Conservation (phyloP, 2,113 vertebrate genomes). For the Corynorhinus townsendii region DNA sequence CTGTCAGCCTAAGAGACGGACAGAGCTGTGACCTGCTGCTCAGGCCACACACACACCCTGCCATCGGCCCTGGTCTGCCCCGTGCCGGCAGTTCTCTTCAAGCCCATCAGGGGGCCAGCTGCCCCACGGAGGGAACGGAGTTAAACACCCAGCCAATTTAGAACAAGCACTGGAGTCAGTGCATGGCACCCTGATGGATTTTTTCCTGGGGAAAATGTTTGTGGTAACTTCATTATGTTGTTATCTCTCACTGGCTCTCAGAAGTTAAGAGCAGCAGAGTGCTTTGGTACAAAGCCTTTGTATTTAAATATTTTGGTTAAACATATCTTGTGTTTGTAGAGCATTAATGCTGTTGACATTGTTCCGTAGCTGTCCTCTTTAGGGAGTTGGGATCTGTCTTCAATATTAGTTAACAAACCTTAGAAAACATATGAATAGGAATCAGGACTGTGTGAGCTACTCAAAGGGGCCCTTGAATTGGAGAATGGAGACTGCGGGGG, state of each 20-base stretch:
- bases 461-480: not conserved
- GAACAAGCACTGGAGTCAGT: not conserved
- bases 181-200: not conserved
- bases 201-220: constrained; percentile 2
- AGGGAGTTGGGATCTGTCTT: constrained; percentile 56
- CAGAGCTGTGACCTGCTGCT: not conserved
- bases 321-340: constrained; percentile 63
- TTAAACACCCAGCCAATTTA: constrained; percentile 21
- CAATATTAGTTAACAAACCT: constrained; percentile 55
- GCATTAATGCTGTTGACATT: constrained; percentile 66
- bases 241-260: not conserved
- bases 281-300: constrained; percentile 43
- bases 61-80: rapidly evolving
- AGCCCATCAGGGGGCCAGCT: not conserved
- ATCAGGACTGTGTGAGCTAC: not conserved
- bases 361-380: constrained; percentile 25
- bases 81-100: not conserved
- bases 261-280: not conserved
- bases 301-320: constrained; percentile 72
- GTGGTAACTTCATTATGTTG: constrained; percentile 21
- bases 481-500: not conserved
- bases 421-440: constrained; percentile 49
- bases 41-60: not conserved
- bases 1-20: not conserved
- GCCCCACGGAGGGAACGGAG: not conserved